These are phyloP conservation scores for Entomyzon cyanotis DNA, from an alignment of 2,113 vertebrate genomes.

Conservation along the genomic window DNA sequence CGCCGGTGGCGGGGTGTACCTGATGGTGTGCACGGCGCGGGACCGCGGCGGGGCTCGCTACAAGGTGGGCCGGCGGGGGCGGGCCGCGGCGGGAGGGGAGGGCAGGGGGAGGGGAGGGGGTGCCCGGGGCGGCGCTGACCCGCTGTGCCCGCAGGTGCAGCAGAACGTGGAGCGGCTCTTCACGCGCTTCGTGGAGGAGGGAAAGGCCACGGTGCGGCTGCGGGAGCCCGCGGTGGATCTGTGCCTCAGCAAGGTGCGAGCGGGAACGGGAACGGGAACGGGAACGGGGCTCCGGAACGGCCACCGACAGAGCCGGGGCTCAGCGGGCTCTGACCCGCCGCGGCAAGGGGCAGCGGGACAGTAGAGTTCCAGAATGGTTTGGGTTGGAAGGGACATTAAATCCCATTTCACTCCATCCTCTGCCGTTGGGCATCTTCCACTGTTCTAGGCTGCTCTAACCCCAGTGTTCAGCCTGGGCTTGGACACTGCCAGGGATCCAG, in stretches of 20 bases:
- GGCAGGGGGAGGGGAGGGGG: too few species aligned
- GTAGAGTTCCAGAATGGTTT: neutral
- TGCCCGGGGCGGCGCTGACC: neutral
- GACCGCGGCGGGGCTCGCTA: too few species aligned
- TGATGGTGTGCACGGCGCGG: too few species aligned
- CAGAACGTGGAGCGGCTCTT: neutral
- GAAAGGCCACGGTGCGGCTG: conserved; percentile 1
- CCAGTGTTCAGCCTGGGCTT: neutral
- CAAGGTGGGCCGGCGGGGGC: too few species aligned
- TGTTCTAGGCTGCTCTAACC: fast-evolving
- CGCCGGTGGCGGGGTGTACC: too few species aligned
- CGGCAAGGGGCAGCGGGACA: too few species aligned
- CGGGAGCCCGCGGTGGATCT: neutral
- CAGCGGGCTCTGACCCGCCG: fast-evolving
- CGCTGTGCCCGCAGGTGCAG: neutral
- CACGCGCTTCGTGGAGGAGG: neutral
- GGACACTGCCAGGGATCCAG: neutral
- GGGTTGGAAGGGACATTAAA: neutral
- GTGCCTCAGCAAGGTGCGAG: neutral
- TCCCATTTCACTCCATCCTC: fast-evolving
- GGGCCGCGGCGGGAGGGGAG: too few species aligned
- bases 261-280: neutral
- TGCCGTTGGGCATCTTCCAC: neutral
- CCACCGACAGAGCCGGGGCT: neutral
- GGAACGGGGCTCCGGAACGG: neutral